These are phyloP conservation scores for Dolichotis patagonum DNA, from an alignment of 2,113 vertebrate genomes.

Conservation along the genomic window DNA sequence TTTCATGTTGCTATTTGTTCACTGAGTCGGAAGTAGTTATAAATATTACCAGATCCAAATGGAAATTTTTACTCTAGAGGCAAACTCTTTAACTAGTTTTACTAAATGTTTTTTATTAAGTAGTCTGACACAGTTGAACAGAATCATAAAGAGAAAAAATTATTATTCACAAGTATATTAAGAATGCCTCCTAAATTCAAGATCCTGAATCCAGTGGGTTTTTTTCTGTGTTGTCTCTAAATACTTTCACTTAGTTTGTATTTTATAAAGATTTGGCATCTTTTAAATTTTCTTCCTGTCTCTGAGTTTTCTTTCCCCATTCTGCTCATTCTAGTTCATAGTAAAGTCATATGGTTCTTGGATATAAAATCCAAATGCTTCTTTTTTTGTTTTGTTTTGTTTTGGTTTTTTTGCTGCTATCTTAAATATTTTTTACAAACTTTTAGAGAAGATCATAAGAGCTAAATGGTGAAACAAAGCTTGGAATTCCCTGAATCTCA, in stretches of 20 bases:
- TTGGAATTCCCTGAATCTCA: background rate
- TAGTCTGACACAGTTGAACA: conserved; percentile 68
- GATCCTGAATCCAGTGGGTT: background rate
- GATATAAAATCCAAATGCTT: conserved; percentile 49
- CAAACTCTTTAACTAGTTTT: conserved; percentile 78
- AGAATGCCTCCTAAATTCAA: conserved; percentile 48
- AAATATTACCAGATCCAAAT: conserved; percentile 89
- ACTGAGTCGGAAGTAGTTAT: conserved; percentile 82
- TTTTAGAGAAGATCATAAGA: conserved; percentile 6
- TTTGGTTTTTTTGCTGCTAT: background rate
- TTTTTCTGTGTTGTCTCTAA: conserved; percentile 45
- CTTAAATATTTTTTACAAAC: conserved; percentile 48
- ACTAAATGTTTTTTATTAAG: conserved; percentile 75
- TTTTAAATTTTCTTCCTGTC: conserved; percentile 64
- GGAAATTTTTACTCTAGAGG: conserved; percentile 86
- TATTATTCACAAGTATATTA: background rate
- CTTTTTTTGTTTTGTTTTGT: too few species aligned
- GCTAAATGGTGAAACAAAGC: background rate
- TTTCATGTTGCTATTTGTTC: conserved; percentile 79
- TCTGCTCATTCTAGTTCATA: conserved; percentile 40
- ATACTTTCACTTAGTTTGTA: conserved; percentile 55
- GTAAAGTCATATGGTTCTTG: conserved; percentile 10
- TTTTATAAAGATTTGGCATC: conserved; percentile 20
- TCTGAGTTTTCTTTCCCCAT: conserved; percentile 36
- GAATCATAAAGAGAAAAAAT: conserved; percentile 66